A percentile compares a stretch with the other conserved stretches of the same genome.
Evolutionary conservation across 2,888 invertebrate species (phyloP).

Genomic region (Heliconius ismenius): DNA sequence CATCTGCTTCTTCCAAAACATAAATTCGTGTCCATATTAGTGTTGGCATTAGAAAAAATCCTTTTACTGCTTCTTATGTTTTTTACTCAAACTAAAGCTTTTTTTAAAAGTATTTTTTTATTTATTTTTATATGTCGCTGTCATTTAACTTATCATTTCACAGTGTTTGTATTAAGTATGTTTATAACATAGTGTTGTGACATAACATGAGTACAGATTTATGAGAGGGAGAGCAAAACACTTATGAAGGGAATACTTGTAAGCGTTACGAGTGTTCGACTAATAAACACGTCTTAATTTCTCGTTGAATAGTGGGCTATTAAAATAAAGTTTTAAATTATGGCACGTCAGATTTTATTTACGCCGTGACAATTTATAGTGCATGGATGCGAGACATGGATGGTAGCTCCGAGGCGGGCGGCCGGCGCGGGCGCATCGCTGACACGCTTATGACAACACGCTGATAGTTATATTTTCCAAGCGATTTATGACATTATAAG

Average conservation of each 20-base stretch:
- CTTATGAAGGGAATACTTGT: slow-evolving; percentile 74
- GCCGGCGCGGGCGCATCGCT: slow-evolving; percentile 46
- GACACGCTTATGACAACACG: slow-evolving; percentile 75
- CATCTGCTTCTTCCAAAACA: slow-evolving; percentile 67
- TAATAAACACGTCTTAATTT: slow-evolving; percentile 81
- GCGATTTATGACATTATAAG: slow-evolving; percentile 81
- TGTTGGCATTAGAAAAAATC: slow-evolving; percentile 37
- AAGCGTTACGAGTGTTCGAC: slow-evolving; percentile 71
- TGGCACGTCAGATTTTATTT: slow-evolving; percentile 79
- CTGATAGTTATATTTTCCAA: slow-evolving; percentile 81
- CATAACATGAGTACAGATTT: slow-evolving; percentile 55
- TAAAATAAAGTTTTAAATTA: slow-evolving; percentile 80
- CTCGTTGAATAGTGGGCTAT: slow-evolving; percentile 78
- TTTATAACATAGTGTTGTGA: slow-evolving; percentile 22
- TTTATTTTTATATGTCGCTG: not conserved
- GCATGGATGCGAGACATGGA: slow-evolving; percentile 61
- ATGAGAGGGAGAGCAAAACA: slow-evolving; percentile 60
- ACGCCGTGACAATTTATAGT: slow-evolving; percentile 73
- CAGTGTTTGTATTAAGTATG: not conserved
- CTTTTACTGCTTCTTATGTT: slow-evolving; percentile 22
- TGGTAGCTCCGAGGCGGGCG: slow-evolving; percentile 47
- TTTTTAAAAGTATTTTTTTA: not conserved
- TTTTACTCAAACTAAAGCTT: not conserved
- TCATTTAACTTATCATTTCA: slow-evolving; percentile 10
- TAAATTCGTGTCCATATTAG: slow-evolving; percentile 57